phyloP scores from a whole-genome alignment of 2,113 vertebrate genomes.

The Archocentrus centrarchus region DNA sequence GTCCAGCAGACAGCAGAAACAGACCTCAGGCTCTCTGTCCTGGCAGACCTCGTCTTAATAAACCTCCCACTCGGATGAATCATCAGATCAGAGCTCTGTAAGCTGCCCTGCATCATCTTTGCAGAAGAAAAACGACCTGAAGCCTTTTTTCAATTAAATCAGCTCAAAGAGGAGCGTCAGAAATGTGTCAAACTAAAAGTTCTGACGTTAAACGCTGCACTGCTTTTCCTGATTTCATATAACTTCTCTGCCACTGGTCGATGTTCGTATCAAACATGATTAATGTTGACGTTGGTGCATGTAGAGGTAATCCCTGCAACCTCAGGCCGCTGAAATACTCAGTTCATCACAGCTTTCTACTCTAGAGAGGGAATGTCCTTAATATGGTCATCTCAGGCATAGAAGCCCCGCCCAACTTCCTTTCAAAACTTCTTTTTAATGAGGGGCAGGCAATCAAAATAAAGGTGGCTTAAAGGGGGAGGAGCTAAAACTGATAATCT shows the following conservation, averaged over 20 bases:
- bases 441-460: background rate
- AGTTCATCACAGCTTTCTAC: background rate
- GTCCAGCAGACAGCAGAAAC: background rate
- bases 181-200: too few species aligned
- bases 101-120: background rate
- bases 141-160: background rate
- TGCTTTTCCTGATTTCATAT: too few species aligned
- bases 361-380: background rate
- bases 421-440: background rate
- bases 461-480: background rate
- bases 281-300: background rate
- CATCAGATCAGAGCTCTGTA: background rate
- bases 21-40: background rate
- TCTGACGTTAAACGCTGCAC: too few species aligned
- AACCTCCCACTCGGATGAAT: conserved; percentile 5
- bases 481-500: background rate
- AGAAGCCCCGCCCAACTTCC: background rate
- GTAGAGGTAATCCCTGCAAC: background rate
- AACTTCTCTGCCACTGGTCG: background rate
- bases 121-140: background rate
- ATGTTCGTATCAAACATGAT: background rate
- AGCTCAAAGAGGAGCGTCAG: background rate
- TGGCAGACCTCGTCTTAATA: background rate
- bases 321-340: background rate
- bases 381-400: too few species aligned